Base-by-base conservation (phyloP, 1,140 invertebrate species). In the Ectropis grisescens region DNA sequence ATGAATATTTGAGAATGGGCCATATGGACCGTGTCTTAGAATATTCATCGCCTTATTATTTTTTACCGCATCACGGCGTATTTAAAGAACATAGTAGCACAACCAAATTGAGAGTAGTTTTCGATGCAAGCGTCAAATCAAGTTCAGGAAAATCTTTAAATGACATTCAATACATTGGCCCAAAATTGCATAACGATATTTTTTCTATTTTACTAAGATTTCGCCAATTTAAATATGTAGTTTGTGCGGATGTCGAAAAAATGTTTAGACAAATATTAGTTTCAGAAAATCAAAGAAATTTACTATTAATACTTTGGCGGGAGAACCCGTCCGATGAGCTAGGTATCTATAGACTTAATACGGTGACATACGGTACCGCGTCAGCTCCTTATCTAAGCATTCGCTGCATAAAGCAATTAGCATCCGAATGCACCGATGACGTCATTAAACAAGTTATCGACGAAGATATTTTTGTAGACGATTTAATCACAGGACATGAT, bases 51-150 rank as follows among this genome's bases (percentile, higher is more conserved):
- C 42, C 42, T 8, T 13, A 47, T 23, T 61, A 71, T 47, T 69
- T 72, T 33, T 19, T 82, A 9, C 72, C 76, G 2, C 78, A 84
- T 50, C 72, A 76, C 15, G 47, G 53, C 2, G 70, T 83, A 0
- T 24, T 58, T 8, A 33, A 47, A n/a, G 46, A 56, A 28, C 22
- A 42, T n/a, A 59, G 48, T 26, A 29, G 36, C 1, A 69, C 59
- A 1, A 70, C 62, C 0, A 61, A 64, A 36, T 24, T 75, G 2
- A 31, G 67, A 8, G 50, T 58, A 6, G 66, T 70, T 0, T 72
- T 76, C 25, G 46, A 70, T 41, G 66, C 53, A 0, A 61, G 55
- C 3, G 27, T 30, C 1, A 29, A 23, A 8, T 37, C 56, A 0
- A 23, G 45, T 6, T 35, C 27, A 5, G 43, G 37, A 3, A 37